phyloP scores from a whole-genome alignment of 2,888 invertebrate genomes.

The Habrosyne pyritoides region DNA sequence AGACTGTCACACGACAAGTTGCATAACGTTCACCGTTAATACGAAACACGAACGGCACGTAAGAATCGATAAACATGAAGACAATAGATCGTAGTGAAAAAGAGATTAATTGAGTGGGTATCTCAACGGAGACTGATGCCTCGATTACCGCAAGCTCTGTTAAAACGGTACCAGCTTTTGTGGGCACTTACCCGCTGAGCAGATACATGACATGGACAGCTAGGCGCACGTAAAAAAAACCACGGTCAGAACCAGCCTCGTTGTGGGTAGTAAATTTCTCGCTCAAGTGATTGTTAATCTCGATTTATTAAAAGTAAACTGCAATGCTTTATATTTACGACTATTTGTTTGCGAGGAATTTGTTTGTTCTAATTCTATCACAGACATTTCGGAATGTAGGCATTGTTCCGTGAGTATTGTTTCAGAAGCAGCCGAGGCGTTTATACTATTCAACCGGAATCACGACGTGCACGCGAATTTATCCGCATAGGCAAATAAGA shows the following conservation, averaged over 20 bases:
- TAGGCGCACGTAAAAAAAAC: conserved; percentile 51
- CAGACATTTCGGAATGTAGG: conserved; percentile 26
- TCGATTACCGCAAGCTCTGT: conserved; percentile 66
- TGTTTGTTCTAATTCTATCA: conserved; percentile 20
- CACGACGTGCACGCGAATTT: conserved; percentile 32
- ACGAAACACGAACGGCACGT: conserved; percentile 40
- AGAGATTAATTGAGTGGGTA: conserved; percentile 54
- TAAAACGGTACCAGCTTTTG: conserved; percentile 69
- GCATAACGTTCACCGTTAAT: conserved; percentile 62
- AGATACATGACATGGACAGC: conserved; percentile 49
- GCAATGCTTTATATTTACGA: conserved; percentile 24
- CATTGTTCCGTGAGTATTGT: conserved; percentile 39
- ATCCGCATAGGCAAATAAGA: conserved; percentile 42
- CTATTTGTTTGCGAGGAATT: conserved; percentile 15
- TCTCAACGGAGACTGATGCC: conserved; percentile 48
- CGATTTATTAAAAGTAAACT: conserved; percentile 28
- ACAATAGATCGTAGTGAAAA: conserved; percentile 59
- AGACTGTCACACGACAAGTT: conserved; percentile 55
- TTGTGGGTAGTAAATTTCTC: conserved; percentile 47
- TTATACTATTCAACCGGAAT: not conserved
- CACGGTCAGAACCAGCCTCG: conserved; percentile 37
- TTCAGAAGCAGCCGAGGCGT: conserved; percentile 33
- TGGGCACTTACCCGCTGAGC: conserved; percentile 45
- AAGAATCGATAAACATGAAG: conserved; percentile 49
- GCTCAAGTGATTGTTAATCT: conserved; percentile 23